Evolutionary conservation across 2,888 invertebrate species (phyloP).

Genomic region (Lasioglossum oenotherae): DNA sequence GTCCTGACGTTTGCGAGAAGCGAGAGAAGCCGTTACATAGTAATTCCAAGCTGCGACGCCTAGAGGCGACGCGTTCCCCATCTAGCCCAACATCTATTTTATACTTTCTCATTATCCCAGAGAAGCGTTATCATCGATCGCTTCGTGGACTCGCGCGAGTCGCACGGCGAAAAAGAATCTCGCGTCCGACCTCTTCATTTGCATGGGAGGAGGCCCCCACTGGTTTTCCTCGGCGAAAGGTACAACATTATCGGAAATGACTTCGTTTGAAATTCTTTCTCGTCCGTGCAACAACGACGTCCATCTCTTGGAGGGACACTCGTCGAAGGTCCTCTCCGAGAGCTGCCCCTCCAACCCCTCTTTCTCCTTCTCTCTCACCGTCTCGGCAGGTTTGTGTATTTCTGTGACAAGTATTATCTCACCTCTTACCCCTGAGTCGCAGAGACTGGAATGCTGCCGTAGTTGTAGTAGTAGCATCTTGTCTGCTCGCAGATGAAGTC

Average conservation of each 20-base stretch:
- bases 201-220: conserved; percentile 11
- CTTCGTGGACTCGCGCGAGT: conserved; percentile 22
- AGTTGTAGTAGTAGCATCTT: conserved; percentile 95
- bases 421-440: conserved; percentile 97
- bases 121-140: conserved; percentile 42
- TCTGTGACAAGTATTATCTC: conserved; percentile 84
- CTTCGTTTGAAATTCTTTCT: conserved; percentile 35
- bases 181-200: background rate
- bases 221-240: background rate
- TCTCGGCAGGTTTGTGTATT: conserved; percentile 66
- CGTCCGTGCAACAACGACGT: conserved; percentile 33
- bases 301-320: background rate
- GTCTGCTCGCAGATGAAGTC: conserved; percentile 96
- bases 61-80: conserved; percentile 31
- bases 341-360: background rate
- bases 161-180: conserved; percentile 48
- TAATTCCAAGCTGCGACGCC: conserved; percentile 47
- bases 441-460: conserved; percentile 95
- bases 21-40: conserved; percentile 67
- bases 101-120: conserved; percentile 38
- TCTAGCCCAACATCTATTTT: conserved; percentile 42
- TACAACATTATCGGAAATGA: background rate
- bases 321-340: conserved; percentile 20
- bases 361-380: conserved; percentile 47
- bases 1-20: conserved; percentile 63